phyloP scores from a whole-genome alignment of 2,113 vertebrate species.

The Indicator maculatus region DNA sequence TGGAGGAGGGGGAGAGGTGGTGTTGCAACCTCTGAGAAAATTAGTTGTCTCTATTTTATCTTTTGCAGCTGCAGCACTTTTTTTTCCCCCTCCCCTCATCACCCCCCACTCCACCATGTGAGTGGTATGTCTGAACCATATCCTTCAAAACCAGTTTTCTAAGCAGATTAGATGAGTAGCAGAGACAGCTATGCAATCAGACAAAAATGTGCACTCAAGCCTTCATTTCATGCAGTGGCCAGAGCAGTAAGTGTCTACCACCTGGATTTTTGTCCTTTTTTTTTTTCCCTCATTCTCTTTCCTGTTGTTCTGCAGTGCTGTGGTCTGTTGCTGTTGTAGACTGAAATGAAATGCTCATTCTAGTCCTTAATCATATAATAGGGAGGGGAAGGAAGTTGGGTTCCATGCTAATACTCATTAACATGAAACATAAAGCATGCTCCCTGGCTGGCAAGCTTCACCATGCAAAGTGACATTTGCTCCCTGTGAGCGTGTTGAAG shows the following conservation, averaged over 20 bases:
- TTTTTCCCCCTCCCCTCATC: not conserved
- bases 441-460: not conserved
- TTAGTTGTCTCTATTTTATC: conserved; percentile 72
- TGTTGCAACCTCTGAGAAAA: conserved; percentile 75
- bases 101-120: not conserved
- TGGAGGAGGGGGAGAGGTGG: conserved; percentile 56
- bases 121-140: conserved; percentile 72
- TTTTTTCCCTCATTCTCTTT: not conserved
- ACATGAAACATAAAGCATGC: not conserved
- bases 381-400: conserved; percentile 30
- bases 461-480: conserved; percentile 39
- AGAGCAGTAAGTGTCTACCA: conserved; percentile 47
- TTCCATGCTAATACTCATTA: conserved; percentile 14
- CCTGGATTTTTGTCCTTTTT: not conserved
- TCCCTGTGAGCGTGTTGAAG: not conserved
- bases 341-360: not conserved
- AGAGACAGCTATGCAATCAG: conserved; percentile 75
- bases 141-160: conserved; percentile 77
- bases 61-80: conserved; percentile 70
- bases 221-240: conserved; percentile 39
- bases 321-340: not conserved
- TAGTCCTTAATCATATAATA: conserved; percentile 12
- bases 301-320: not conserved
- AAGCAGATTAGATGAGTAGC: conserved; percentile 74
- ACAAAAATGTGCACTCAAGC: conserved; percentile 70